Conservation (phyloP, 2,888 invertebrate species). For the Aleiodes testaceus region DNA sequence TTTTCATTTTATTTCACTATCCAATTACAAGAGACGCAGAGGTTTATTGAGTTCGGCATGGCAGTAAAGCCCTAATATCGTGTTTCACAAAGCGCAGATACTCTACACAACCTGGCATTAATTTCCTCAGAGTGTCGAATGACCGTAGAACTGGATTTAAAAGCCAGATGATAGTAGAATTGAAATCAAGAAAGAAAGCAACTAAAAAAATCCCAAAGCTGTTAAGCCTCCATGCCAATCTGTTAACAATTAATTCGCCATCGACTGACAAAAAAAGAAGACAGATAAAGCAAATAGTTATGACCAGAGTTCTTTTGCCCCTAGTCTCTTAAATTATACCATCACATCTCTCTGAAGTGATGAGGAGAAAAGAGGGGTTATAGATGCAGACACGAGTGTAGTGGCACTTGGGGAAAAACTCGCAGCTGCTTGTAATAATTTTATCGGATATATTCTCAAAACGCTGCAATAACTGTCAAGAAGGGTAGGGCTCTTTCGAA, state of each 20-base stretch:
- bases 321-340: conserved; percentile 11
- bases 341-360: background rate
- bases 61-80: conserved; percentile 41
- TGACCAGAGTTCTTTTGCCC: conserved; percentile 8
- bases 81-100: conserved; percentile 47
- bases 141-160: conserved; percentile 7
- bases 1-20: conserved; percentile 27
- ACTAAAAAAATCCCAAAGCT: background rate
- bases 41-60: conserved; percentile 45
- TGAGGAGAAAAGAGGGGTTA: background rate
- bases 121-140: conserved; percentile 49
- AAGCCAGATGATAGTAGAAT: background rate
- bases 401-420: conserved; percentile 35
- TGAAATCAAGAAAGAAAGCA: background rate
- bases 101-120: conserved; percentile 51
- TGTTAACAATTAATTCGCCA: no score
- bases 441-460: conserved; percentile 61
- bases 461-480: conserved; percentile 67
- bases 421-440: conserved; percentile 69
- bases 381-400: conserved; percentile 27
- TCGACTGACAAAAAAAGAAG: no score
- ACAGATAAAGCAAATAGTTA: background rate
- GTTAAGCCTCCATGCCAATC: no score
- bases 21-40: conserved; percentile 34
- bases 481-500: conserved; percentile 54